phyloP scores from a whole-genome alignment of 1,140 invertebrate species.

The Tetramorium simillimum region DNA sequence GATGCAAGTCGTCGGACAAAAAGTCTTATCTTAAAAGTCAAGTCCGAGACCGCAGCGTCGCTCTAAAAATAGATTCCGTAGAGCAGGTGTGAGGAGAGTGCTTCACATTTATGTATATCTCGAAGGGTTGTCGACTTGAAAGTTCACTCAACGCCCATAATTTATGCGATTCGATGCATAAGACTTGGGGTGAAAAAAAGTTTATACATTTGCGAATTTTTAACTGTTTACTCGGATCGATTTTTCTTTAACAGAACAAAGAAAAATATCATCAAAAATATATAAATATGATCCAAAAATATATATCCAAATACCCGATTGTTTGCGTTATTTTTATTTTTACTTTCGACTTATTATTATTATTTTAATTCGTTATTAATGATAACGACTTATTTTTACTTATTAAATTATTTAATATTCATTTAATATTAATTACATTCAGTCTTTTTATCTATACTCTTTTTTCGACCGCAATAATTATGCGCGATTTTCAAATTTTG shows the following conservation, averaged over 20 bases:
- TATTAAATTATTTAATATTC: too few relatives aligned
- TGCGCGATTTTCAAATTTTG: neutral
- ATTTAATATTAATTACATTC: neutral
- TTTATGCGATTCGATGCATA: neutral
- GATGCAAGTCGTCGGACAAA: slow-evolving; percentile 11
- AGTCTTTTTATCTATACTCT: neutral
- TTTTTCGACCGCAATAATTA: neutral
- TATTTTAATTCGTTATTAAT: neutral
- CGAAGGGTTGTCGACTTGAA: neutral
- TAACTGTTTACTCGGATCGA: neutral
- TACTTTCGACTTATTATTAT: neutral
- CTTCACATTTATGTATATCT: slow-evolving; percentile 1
- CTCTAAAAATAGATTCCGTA: neutral
- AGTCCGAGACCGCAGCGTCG: neutral
- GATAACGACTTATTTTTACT: too few relatives aligned
- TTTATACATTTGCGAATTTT: neutral
- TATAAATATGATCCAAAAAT: too few relatives aligned
- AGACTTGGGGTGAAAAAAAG: neutral
- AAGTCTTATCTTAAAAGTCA: slow-evolving; percentile 33
- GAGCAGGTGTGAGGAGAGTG: neutral
- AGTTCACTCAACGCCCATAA: neutral
- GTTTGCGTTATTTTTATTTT: neutral
- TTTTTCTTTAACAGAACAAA: neutral
- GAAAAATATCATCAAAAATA: neutral
- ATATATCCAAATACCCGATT: neutral